Percentiles rank a stretch among this genome's conserved stretches.
These are phyloP conservation scores for Helicoverpa assulta DNA, from an alignment of 2,888 invertebrate species.

Conservation along the genomic window DNA sequence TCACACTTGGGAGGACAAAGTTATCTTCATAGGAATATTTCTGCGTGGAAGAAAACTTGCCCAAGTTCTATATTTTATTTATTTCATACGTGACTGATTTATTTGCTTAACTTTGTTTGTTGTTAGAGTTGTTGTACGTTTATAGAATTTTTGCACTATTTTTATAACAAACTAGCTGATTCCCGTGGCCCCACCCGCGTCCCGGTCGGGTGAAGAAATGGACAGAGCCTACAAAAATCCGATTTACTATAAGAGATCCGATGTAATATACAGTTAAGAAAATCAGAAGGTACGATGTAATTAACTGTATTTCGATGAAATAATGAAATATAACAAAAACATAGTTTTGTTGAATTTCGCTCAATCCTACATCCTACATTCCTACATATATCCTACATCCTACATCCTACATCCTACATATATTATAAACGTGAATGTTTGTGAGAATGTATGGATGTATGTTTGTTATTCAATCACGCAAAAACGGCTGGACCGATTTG, in stretches of 20 bases:
- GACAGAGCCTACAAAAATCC: no score
- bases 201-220: no score
- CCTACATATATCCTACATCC: no score
- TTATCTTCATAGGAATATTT: slow-evolving; percentile 35
- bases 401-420: no score
- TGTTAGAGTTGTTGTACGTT: slow-evolving; percentile 23
- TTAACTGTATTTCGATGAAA: neutral
- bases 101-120: slow-evolving; percentile 50
- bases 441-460: no score
- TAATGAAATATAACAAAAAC: neutral
- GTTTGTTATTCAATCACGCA: no score
- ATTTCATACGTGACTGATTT: slow-evolving; percentile 58
- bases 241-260: no score
- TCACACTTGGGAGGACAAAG: slow-evolving; percentile 19
- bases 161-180: neutral
- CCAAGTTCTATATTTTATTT: slow-evolving; percentile 47
- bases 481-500: no score
- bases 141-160: neutral
- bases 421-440: no score
- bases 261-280: no score
- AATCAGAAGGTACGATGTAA: neutral
- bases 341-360: neutral
- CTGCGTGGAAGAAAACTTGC: slow-evolving; percentile 26
- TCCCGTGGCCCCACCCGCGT: neutral
- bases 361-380: no score